These are phyloP conservation scores for Euwallacea similis DNA, from an alignment of 1,140 invertebrate genomes.

Conservation along the genomic window DNA sequence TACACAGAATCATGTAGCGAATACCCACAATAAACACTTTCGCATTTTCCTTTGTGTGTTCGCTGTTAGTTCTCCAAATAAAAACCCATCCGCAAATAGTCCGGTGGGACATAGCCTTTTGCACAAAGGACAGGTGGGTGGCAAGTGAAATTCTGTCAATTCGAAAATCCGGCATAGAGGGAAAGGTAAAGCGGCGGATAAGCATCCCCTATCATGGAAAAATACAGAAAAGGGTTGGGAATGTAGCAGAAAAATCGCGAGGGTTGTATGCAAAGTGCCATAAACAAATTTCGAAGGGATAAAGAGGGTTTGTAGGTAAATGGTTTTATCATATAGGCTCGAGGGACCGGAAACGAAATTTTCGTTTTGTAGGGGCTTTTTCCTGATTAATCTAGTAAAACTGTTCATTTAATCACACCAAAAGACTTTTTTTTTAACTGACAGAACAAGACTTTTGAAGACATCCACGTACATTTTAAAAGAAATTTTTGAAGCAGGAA, in stretches of 20 bases:
- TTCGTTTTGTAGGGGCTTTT: too few relatives aligned
- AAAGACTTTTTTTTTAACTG: too few relatives aligned
- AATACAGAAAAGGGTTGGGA: slow-evolving; percentile 19
- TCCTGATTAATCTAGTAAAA: too few relatives aligned
- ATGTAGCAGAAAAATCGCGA: slow-evolving; percentile 8
- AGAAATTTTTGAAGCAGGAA: too few relatives aligned
- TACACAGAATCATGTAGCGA: too few relatives aligned
- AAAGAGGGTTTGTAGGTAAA: slow-evolving; percentile 16
- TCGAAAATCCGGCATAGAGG: not conserved
- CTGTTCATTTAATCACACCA: too few relatives aligned
- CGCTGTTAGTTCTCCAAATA: too few relatives aligned
- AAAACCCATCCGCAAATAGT: too few relatives aligned
- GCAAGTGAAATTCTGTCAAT: slow-evolving; percentile 9
- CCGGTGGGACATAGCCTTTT: not conserved
- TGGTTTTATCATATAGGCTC: slow-evolving; percentile 8
- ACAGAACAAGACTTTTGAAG: too few relatives aligned
- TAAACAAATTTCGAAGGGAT: slow-evolving; percentile 18
- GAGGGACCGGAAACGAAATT: not conserved
- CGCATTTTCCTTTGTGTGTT: too few relatives aligned
- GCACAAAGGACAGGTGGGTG: slow-evolving; percentile 9
- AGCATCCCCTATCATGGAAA: slow-evolving; percentile 4
- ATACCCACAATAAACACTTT: too few relatives aligned
- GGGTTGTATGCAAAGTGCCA: slow-evolving; percentile 8
- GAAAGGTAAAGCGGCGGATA: slow-evolving; percentile 1
- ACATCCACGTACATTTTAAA: too few relatives aligned